Percentiles rank a stretch among this genome's conserved stretches.
Evolutionary conservation across 2,797 vertebrate species (phyloP).

Genomic region (Pristis pectinata): DNA sequence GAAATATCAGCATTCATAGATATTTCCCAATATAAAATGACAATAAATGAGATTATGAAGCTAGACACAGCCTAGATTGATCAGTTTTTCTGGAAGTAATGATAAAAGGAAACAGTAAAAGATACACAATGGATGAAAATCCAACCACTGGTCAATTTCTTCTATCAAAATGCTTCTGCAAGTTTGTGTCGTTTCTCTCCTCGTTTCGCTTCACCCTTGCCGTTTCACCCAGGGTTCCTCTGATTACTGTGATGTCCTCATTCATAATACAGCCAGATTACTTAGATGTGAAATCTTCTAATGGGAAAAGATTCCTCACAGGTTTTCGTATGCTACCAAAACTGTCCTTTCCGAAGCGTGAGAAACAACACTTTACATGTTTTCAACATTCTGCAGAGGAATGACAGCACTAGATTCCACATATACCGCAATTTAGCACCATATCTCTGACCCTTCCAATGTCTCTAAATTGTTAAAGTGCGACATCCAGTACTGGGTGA

Average conservation of each 20-base stretch:
- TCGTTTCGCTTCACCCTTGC: neutral
- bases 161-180: neutral
- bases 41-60: neutral
- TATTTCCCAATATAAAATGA: neutral
- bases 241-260: neutral
- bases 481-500: too few relatives aligned
- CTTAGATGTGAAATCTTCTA: neutral
- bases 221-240: neutral
- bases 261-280: neutral
- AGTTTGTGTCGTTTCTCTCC: neutral
- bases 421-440: too few relatives aligned
- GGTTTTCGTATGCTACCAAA: neutral
- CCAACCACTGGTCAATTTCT: neutral
- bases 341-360: neutral
- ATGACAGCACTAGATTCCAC: too few relatives aligned
- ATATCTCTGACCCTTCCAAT: too few relatives aligned
- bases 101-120: neutral
- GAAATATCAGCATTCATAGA: neutral
- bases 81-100: neutral
- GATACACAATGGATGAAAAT: neutral
- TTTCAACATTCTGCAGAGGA: neutral
- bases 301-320: neutral
- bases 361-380: neutral
- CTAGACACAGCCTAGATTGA: neutral
- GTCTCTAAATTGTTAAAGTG: too few relatives aligned